Evolutionary conservation across 2,888 invertebrate genomes (phyloP).

Genomic region (Lepidocyrtoides sp.): DNA sequence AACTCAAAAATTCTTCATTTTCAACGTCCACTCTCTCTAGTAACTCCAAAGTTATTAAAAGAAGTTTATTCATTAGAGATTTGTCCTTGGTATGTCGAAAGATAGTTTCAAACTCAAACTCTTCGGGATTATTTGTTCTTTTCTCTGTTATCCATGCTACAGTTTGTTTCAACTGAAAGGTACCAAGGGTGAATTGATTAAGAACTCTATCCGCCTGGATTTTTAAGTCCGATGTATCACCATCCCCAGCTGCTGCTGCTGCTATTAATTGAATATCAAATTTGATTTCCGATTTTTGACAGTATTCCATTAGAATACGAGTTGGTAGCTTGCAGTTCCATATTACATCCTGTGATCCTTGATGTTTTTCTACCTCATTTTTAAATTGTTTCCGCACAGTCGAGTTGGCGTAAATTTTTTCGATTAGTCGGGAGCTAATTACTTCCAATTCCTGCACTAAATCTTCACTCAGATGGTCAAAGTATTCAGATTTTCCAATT

Average conservation of each 20-base stretch:
- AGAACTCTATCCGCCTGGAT: conserved; percentile 76
- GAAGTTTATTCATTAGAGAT: conserved; percentile 59
- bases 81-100: conserved; percentile 74
- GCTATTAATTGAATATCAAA: conserved; percentile 4
- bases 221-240: conserved; percentile 39
- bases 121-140: conserved; percentile 61
- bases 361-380: conserved; percentile 28
- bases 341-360: conserved; percentile 37
- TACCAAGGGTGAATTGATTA: not conserved
- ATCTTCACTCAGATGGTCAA: conserved; percentile 75
- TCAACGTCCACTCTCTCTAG: conserved; percentile 68
- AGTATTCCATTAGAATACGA: conserved; percentile 69
- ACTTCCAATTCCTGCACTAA: conserved; percentile 69
- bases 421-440: conserved; percentile 69
- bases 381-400: conserved; percentile 58
- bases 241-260: not conserved
- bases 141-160: conserved; percentile 66
- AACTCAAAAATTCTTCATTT: conserved; percentile 79
- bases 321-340: conserved; percentile 66
- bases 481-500: conserved; percentile 75
- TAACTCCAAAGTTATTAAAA: conserved; percentile 74
- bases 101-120: conserved; percentile 81
- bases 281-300: conserved; percentile 73
- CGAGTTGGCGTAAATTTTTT: conserved; percentile 53
- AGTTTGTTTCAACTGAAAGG: conserved; percentile 32